Base-by-base conservation (phyloP, 2,888 invertebrate species). In the Ornithoptera priamus region DNA sequence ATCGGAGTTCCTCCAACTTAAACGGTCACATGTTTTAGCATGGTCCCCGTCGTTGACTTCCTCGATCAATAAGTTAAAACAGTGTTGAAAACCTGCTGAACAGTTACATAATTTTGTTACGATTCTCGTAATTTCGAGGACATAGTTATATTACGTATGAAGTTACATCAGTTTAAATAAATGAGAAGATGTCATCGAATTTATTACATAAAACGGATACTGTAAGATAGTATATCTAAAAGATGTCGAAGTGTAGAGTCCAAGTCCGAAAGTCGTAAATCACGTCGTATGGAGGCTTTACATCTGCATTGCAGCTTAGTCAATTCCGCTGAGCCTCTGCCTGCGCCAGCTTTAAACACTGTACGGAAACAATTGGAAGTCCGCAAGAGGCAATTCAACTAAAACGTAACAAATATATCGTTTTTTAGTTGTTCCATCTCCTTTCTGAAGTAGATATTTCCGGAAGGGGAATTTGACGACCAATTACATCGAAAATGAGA, bases 241-340 rank as follows among this genome's bases (percentile, higher is more conserved):
- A 46, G 22, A 46, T 65, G 39, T 69, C 65, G 56, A 56, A 62
- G 30, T 46, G 53, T 36, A 58, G 46, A 58, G 57, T 69, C 62
- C 60, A 30, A 39, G 65, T 57, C 56, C 42, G 69, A 62, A 62
- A 58, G 50, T 66, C 57, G 65, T 62, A 69, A 62, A 70, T 70
- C 66, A 63, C 62, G 66, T 70, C 53, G 24, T 62, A 69, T 63
- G 30, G 66, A 67, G 66, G 70, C 70, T 67, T 70, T 67, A 62
- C 59, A 70, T 70, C 70, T 70, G 70, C 70, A 70, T 67, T 70
- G 70, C 66, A 70, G 70, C 70, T 67, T 62, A 70, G 62, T 61
- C 66, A 63, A 66, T 53, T 66, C 62, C 39, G 63, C 62, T 24
- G 63, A 66, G 66, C 50, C 66, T 46, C 53, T 62, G 57, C 62